Evolutionary conservation across 2,888 invertebrate species (phyloP).

Genomic region (Norana najaformis): DNA sequence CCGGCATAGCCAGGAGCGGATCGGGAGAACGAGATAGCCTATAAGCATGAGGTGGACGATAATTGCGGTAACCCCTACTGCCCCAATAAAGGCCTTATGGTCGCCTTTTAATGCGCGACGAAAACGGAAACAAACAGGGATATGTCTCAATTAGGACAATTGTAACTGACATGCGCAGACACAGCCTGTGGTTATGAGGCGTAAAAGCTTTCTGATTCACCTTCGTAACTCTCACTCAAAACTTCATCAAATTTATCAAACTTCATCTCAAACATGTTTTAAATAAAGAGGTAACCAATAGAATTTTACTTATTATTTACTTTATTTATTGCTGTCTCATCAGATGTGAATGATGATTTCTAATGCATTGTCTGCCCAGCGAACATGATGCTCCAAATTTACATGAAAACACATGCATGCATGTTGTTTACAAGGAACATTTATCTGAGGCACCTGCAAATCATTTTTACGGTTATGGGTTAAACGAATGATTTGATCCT

Average conservation of each 20-base stretch:
- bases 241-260: background rate
- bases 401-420: no score
- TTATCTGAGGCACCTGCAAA: no score
- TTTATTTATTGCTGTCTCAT: no score
- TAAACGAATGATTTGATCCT: no score
- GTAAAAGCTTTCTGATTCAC: background rate
- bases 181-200: background rate
- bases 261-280: background rate
- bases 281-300: background rate
- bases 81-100: background rate
- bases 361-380: no score
- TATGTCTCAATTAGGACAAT: constrained; percentile 5
- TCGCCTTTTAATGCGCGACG: background rate
- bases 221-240: background rate
- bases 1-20: constrained; percentile 13
- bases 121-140: constrained; percentile 4
- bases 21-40: background rate
- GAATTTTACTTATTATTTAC: no score
- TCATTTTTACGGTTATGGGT: no score
- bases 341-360: no score
- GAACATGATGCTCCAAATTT: no score
- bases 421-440: no score
- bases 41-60: background rate
- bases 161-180: background rate
- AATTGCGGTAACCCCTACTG: background rate